Percentiles rank a stretch among this genome's conserved stretches.
Evolutionary conservation across 2,113 vertebrate genomes (phyloP).

Genomic region (Clarias macrocephalus): DNA sequence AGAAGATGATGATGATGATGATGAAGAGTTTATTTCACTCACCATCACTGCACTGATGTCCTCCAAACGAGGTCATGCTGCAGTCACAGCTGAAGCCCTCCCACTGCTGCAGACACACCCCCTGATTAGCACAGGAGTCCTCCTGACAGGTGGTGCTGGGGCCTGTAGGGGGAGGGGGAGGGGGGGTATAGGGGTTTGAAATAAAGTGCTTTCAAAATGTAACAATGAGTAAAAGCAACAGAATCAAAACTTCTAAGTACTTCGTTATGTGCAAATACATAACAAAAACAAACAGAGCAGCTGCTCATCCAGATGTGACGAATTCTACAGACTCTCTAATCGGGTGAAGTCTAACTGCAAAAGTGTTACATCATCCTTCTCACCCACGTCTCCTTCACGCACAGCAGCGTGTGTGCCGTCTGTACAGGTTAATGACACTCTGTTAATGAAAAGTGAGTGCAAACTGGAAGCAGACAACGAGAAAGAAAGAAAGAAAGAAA

Average conservation of each 20-base stretch:
- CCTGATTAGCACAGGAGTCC: slow-evolving; percentile 97
- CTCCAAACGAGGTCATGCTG: slow-evolving; percentile 96
- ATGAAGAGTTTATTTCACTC: slow-evolving; percentile 57
- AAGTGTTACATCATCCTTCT: neutral
- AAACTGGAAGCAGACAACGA: neutral
- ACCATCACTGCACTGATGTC: slow-evolving; percentile 94
- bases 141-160: slow-evolving; percentile 80
- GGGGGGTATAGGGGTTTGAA: neutral
- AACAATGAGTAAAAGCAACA: neutral
- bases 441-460: neutral
- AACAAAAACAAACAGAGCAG: neutral
- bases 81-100: slow-evolving; percentile 98
- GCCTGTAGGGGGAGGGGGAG: slow-evolving; percentile 12
- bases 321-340: neutral
- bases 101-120: slow-evolving; percentile 97
- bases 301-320: neutral
- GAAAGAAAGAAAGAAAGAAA: neutral
- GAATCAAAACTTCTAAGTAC: neutral
- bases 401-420: neutral
- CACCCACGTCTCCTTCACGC: neutral
- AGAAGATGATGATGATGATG: too few relatives aligned
- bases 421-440: neutral
- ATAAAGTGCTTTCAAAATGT: too few relatives aligned
- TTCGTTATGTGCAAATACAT: neutral
- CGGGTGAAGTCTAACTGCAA: neutral